phyloP scores from a whole-genome alignment of 2,888 invertebrate genomes.

The Leptinotarsa peninsularis region DNA sequence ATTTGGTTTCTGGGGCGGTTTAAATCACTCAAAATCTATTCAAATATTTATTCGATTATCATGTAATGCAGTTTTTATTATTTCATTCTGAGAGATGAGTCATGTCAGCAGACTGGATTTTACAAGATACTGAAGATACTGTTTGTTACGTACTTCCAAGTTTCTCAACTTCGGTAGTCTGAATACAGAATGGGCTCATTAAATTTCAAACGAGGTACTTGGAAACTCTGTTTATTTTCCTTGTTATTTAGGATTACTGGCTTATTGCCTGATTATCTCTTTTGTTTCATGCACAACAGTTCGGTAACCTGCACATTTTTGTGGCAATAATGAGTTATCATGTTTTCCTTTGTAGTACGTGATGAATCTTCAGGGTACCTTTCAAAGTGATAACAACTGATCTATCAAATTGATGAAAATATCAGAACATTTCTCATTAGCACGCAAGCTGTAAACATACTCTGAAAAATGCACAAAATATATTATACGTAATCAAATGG shows the following conservation, averaged over 20 bases:
- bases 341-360: neutral
- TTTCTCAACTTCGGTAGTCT: neutral
- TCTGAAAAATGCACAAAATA: no score
- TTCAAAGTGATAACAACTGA: neutral
- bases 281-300: neutral
- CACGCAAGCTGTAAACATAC: no score
- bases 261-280: neutral
- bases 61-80: neutral
- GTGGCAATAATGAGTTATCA: neutral
- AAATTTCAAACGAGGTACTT: neutral
- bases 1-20: no score
- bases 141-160: neutral
- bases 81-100: neutral
- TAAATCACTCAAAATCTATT: no score
- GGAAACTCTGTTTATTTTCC: neutral
- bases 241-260: neutral
- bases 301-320: neutral
- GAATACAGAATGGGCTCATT: slow-evolving; percentile 1
- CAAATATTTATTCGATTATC: no score
- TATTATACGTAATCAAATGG: no score
- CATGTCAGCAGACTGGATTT: neutral
- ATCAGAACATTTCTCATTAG: no score
- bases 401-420: no score
- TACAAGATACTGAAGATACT: neutral
- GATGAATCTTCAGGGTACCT: neutral